These are phyloP conservation scores for Amblyjoppa proteus DNA, from an alignment of 2,888 invertebrate genomes.

Conservation along the genomic window DNA sequence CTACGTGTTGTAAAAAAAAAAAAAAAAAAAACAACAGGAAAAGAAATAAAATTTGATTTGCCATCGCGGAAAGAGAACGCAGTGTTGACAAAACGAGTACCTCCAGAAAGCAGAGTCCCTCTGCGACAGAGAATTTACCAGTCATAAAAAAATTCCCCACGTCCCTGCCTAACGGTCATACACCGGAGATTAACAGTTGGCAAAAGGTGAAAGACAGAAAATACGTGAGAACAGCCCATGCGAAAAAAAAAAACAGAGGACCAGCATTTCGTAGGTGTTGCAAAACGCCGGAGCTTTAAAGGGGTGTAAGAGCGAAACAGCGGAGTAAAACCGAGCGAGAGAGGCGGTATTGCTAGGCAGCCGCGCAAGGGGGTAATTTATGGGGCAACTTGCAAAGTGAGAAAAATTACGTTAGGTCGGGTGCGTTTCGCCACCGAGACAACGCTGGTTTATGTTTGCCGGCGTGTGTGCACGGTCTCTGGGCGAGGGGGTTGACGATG, in stretches of 20 bases:
- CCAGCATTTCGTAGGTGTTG: slow-evolving; percentile 36
- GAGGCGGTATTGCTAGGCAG: slow-evolving; percentile 36
- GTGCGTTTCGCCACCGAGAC: slow-evolving; percentile 75
- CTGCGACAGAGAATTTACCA: slow-evolving; percentile 24
- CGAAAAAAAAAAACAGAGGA: slow-evolving; percentile 15
- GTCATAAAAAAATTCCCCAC: slow-evolving; percentile 28
- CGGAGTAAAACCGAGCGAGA: slow-evolving; percentile 60
- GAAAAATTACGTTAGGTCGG: slow-evolving; percentile 82
- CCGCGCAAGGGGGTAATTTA: slow-evolving; percentile 78
- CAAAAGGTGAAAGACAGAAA: background rate
- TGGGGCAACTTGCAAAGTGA: slow-evolving; percentile 83
- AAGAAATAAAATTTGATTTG: slow-evolving; percentile 23
- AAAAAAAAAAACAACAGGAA: background rate
- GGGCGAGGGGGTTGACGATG: slow-evolving; percentile 73
- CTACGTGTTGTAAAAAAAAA: background rate
- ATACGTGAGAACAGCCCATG: slow-evolving; percentile 23
- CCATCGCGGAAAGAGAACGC: background rate
- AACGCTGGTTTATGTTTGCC: slow-evolving; percentile 77
- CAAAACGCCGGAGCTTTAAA: slow-evolving; percentile 61
- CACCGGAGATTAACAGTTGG: slow-evolving; percentile 34
- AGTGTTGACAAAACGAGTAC: slow-evolving; percentile 27
- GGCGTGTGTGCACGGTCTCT: slow-evolving; percentile 51
- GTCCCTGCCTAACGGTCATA: background rate
- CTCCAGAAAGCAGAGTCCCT: slow-evolving; percentile 10
- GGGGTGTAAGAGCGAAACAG: slow-evolving; percentile 62